Evolutionary conservation across 1,140 invertebrate species (phyloP), one percentile per base, ranked within the genome.

Genomic region (Leptinotarsa defecta): DNA sequence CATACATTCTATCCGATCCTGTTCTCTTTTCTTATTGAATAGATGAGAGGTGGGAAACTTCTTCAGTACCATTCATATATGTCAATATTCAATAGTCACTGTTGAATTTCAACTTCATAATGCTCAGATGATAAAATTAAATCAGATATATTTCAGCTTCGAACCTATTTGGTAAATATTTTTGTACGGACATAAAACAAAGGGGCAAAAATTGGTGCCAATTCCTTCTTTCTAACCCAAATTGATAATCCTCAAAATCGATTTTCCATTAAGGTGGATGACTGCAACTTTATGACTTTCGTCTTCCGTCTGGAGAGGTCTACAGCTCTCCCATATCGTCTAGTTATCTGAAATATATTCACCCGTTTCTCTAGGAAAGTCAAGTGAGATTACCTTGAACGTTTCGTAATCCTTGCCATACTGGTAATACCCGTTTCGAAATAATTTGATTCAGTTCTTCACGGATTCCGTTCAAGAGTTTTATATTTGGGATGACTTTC

Each of bases 351-450:
- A 57, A 57, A 57, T 57, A 57, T 57, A 57, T 57, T 4, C 52
- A n/a, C 52, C 52, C 52, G 6, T 57, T 57, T 19, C 52, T 17
- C 15, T 57, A 57, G 52, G 52, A 57, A 57, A 57, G 15, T 57
- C n/a, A 57, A 57, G 52, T n/a, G 15, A 19, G 52, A 57, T 57
- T 57, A 57, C 52, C 52, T 57, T 57, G n/a, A 57, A 57, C 52
- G 52, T n/a, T 57, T 57, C 52, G 3, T 57, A 57, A 57, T 57
- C 52, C 52, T 19, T 15, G 52, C 52, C 52, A 57, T 57, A 57
- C 52, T 57, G 52, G 17, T 57, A 17, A 57, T 57, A 57, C 52
- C 27, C 52, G 52, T 4, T 57, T 57, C 52, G 52, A 19, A 57
- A 57, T 13, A 57, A 57, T 57, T 57, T 57, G 13, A 57, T 57